Evolutionary conservation across 2,888 invertebrate species (phyloP), one percentile per base, ranked within the genome.

Genomic region (Drosophila vallismaia): DNA sequence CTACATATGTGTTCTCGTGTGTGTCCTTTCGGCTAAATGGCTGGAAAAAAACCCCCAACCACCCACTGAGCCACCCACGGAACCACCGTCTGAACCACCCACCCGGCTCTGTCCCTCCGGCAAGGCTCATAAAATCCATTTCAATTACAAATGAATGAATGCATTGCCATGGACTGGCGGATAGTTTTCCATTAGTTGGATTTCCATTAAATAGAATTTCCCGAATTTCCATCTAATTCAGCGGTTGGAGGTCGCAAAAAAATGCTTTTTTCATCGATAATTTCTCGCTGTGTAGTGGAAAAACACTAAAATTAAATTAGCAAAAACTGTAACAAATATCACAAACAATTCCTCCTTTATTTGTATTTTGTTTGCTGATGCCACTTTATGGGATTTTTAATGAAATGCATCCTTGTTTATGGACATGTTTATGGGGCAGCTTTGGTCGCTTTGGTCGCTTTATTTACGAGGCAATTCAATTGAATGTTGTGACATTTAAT

Each of bases 291-390:
- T 19, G 19, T 19, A 38, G 71, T 49, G 59, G 51, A 63, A 71
- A 66, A 71, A 68, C 52, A 77, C 63, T 86, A 74, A 80, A 83
- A 83, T 83, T 77, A 80, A 86, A 86, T 88, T 86, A 83, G 71
- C 77, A 71, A 69, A 72, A 71, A 75, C 83, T 86, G 64, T 74
- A 74, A 77, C 77, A 72, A 82, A 73, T 57, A 64, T 63, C 66
- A 48, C 45, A 44, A 33, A 24, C 9, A 44, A 5, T 38, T 40
- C 19, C 8, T 9, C 8, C 49, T 42, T 46, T 7, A 33, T 4
- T 45, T 50, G 42, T 26, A 5, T 36, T 14, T 54, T 31, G 24
- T 48, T 54, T 38, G 54, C 8, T 45, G 14, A 36, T 26, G n/a
- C 40, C 48, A 48, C 29, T 45, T 24, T 28, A 44, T 44, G 19